Evolutionary conservation across 2,797 vertebrate genomes (phyloP), one percentile per base, ranked within the genome.

Genomic region (Furcifer pardalis): DNA sequence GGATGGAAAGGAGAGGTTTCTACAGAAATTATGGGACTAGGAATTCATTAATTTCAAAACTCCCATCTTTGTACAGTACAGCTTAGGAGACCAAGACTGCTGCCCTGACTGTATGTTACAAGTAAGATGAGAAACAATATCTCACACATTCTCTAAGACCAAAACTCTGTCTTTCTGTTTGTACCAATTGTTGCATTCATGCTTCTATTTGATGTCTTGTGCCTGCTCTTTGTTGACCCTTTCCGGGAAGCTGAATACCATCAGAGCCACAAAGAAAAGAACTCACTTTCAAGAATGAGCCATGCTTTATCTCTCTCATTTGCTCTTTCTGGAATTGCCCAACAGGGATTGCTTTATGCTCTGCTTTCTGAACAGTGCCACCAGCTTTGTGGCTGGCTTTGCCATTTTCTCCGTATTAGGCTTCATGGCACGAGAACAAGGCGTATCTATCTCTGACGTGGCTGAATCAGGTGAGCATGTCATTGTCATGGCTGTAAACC

Each of bases 361-460:
- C 9, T 99, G 97, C 87, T 94, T 96, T 84, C 92, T 99, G 77
- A 99, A 97, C 95, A 97, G 96, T 17, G 95, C 89, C 84, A 98
- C 98, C 82, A 97, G 97, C 88, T 97, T 99, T 17, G 91, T 97
- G 80, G 97, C 97, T 8, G 97, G 98, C 6, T 97, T 99, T 44
- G 97, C 94, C 42, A 97, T 99, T 82, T 98, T 98, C 94, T 98
- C 98, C 1, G 94, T 98, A 65, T 84, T 98, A 91, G 98, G 98
- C 73, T 99, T 98, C 95, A 97, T 98, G 97, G 95, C 97, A 32
- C 82, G 77, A 6, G 94, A 97, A 76, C 96, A 97, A 59, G 90
- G 73, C 0, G 0, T 97, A 2, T 12, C 92, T 1, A 91, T 99
- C 32, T 44, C 84, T 0, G 92, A 97, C 0, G 95, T 99, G 46